phyloP scores from a whole-genome alignment of 1,140 invertebrate species.

The Drosophila setifemur region DNA sequence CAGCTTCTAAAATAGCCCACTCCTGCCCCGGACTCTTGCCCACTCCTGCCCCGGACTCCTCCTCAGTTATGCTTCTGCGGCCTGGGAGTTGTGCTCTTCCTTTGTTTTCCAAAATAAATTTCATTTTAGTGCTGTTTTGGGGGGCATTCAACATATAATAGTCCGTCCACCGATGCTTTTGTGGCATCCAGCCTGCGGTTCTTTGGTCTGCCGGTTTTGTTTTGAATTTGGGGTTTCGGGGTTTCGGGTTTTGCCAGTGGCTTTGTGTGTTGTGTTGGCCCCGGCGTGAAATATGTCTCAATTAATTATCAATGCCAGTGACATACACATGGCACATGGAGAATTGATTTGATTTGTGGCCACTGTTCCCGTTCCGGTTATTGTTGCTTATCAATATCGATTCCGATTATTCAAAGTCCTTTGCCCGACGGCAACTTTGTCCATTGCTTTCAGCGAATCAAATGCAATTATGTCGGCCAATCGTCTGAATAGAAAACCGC shows the following conservation, averaged over 20 bases:
- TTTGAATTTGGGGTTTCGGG: conserved; percentile 10
- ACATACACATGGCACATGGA: conserved; percentile 36
- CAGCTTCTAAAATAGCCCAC: conserved; percentile 41
- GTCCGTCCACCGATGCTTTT: conserved; percentile 11
- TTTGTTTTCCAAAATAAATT: conserved; percentile 62
- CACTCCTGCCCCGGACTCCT: conserved; percentile 3
- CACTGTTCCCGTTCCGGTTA: conserved; percentile 15
- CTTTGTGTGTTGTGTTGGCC: conserved; percentile 3
- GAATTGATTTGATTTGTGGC: conserved; percentile 50
- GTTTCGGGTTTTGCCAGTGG: neutral
- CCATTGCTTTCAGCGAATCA: conserved; percentile 22
- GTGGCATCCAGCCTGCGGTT: conserved; percentile 8
- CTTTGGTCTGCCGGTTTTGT: neutral
- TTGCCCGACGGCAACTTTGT: neutral
- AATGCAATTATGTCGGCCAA: conserved; percentile 42
- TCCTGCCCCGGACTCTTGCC: neutral
- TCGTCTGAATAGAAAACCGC: conserved; percentile 7
- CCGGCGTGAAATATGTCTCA: conserved; percentile 65
- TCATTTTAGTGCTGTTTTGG: conserved; percentile 46
- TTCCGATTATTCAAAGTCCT: conserved; percentile 38
- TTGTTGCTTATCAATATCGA: conserved; percentile 49
- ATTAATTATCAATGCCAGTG: conserved; percentile 67
- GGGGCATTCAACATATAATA: conserved; percentile 40
- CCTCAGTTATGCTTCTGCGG: conserved; percentile 31
- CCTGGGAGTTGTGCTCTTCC: conserved; percentile 32